Conservation (phyloP, 2,797 vertebrate species). For the Paramormyrops hopkinsi region DNA sequence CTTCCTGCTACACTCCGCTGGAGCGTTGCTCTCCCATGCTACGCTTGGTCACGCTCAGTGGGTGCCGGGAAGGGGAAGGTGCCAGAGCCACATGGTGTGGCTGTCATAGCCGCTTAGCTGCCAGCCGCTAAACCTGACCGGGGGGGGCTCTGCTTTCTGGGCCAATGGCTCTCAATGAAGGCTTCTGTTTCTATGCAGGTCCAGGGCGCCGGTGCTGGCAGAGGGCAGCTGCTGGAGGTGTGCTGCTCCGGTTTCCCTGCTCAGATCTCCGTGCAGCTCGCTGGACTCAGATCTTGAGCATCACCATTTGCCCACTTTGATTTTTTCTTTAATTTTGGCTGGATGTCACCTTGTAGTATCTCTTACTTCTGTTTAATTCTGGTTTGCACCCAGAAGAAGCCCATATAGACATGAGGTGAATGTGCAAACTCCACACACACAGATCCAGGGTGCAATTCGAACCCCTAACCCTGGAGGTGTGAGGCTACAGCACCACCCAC, state of each 20-base stretch:
- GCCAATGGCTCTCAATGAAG: slow-evolving; percentile 48
- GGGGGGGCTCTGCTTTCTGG: slow-evolving; percentile 55
- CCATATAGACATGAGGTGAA: neutral
- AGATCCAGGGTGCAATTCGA: neutral
- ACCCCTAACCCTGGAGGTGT: neutral
- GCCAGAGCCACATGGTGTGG: slow-evolving; percentile 58
- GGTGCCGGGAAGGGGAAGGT: slow-evolving; percentile 4
- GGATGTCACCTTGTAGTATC: neutral
- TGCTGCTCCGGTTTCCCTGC: neutral
- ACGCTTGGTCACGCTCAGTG: neutral
- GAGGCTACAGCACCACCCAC: neutral
- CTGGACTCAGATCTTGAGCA: neutral
- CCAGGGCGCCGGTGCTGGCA: slow-evolving; percentile 30
- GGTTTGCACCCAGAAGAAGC: neutral
- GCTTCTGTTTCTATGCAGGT: slow-evolving; percentile 45
- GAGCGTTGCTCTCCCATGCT: neutral
- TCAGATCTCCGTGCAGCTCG: neutral
- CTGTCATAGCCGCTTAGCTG: slow-evolving; percentile 60
- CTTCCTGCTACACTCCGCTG: neutral
- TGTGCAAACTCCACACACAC: neutral
- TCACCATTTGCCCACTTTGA: neutral
- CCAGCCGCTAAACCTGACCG: slow-evolving; percentile 50
- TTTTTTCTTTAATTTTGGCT: neutral
- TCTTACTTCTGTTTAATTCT: neutral
- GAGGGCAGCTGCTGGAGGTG: neutral